phyloP scores from a whole-genome alignment of 1,140 invertebrate species.

The Drosophila navojoa region DNA sequence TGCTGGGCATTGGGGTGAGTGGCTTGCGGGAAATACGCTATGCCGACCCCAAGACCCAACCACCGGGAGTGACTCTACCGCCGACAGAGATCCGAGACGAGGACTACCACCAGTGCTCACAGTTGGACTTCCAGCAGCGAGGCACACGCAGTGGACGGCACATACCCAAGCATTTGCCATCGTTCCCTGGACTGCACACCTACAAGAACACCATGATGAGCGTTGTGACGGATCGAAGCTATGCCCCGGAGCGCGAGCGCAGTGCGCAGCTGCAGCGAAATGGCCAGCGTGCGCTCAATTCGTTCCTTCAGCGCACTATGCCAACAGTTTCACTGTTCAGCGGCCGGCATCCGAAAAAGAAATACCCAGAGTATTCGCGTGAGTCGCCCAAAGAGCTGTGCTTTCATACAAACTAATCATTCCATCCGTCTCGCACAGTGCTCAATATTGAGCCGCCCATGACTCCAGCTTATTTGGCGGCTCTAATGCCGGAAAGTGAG shows the following conservation, averaged over 20 bases:
- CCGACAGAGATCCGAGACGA: constrained; percentile 3
- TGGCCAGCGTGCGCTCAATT: constrained; percentile 30
- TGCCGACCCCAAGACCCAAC: neutral
- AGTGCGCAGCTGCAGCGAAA: constrained; percentile 5
- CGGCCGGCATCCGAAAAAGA: too few relatives aligned
- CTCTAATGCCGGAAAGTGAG: constrained; percentile 43
- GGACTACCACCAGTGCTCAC: constrained; percentile 20
- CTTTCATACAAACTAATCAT: neutral
- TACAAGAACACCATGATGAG: constrained; percentile 30
- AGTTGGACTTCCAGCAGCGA: neutral
- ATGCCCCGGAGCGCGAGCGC: neutral
- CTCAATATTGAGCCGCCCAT: neutral
- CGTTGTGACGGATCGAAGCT: neutral
- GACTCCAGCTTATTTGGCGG: constrained; percentile 30
- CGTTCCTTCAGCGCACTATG: constrained; percentile 10
- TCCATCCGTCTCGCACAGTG: neutral
- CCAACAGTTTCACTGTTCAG: constrained; percentile 24
- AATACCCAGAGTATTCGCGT: neutral
- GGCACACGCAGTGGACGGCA: constrained; percentile 1
- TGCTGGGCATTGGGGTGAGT: constrained; percentile 7
- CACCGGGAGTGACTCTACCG: neutral
- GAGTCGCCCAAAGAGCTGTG: neutral
- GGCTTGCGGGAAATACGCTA: constrained; percentile 7
- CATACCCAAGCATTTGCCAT: constrained; percentile 48
- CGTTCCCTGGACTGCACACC: constrained; percentile 50